Evolutionary conservation across 2,888 invertebrate genomes (phyloP).

Genomic region (Chironomus riparius): DNA sequence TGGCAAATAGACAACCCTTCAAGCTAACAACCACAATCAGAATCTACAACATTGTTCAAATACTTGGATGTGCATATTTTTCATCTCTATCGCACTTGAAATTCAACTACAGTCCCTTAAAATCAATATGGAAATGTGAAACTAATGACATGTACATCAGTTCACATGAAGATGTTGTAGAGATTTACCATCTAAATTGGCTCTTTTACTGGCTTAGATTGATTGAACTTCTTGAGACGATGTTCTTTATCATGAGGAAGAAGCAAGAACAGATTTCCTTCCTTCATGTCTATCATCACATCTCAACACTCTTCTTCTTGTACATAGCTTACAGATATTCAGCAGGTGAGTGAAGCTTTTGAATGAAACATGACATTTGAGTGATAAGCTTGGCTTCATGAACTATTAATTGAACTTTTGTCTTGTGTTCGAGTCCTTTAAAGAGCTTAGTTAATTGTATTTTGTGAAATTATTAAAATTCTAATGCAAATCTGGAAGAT

Average conservation of each 20-base stretch:
- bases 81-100: background rate
- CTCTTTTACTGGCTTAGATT: slow-evolving; percentile 43
- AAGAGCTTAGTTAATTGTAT: too few species aligned
- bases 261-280: slow-evolving; percentile 56
- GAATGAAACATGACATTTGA: too few species aligned
- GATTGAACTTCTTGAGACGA: slow-evolving; percentile 53
- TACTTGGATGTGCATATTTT: background rate
- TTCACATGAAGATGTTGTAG: background rate
- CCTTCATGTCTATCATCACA: slow-evolving; percentile 59
- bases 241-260: slow-evolving; percentile 57
- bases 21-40: background rate
- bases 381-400: too few species aligned
- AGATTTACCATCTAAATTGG: background rate
- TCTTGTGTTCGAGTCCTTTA: too few species aligned
- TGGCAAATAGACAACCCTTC: slow-evolving; percentile 5
- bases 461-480: too few species aligned
- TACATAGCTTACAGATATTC: background rate
- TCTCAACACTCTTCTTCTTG: slow-evolving; percentile 46
- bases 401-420: too few species aligned
- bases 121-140: background rate
- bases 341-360: background rate
- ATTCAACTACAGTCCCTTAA: background rate
- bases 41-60: slow-evolving; percentile 1
- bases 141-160: background rate
- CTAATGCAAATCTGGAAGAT: too few species aligned